These are phyloP conservation scores for Tuberolachnus salignus DNA, from an alignment of 2,888 invertebrate genomes.

Conservation along the genomic window DNA sequence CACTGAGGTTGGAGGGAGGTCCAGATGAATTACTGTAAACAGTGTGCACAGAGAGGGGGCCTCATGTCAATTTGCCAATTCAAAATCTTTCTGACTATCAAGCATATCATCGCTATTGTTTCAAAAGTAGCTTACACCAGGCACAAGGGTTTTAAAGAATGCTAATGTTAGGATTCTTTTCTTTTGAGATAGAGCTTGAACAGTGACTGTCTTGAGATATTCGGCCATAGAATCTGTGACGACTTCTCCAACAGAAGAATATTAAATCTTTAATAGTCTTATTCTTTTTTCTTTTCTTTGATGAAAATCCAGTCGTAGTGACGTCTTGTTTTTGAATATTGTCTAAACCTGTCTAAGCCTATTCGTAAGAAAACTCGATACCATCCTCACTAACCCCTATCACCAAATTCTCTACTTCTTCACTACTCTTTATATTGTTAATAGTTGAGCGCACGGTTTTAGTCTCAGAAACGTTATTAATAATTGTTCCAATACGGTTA, in stretches of 20 bases:
- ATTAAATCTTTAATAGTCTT: constrained; percentile 11
- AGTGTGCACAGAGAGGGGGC: not conserved
- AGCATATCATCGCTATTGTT: constrained; percentile 45
- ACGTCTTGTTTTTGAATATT: constrained; percentile 11
- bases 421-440: not conserved
- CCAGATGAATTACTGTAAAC: constrained; percentile 20
- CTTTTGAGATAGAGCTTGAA: constrained; percentile 26
- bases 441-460: too few species aligned
- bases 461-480: too few species aligned
- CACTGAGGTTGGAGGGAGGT: constrained; percentile 25
- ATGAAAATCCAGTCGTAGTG: constrained; percentile 5
- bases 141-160: constrained; percentile 53
- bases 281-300: constrained; percentile 15
- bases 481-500: too few species aligned
- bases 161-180: not conserved
- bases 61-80: not conserved
- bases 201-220: constrained; percentile 27
- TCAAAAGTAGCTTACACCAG: constrained; percentile 48
- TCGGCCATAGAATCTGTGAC: constrained; percentile 9
- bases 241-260: constrained; percentile 10
- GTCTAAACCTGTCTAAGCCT: constrained; percentile 16
- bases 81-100: constrained; percentile 40
- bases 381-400: constrained; percentile 12
- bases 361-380: constrained; percentile 8
- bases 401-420: constrained; percentile 6